phyloP scores from a whole-genome alignment of 2,888 invertebrate genomes.

The Lithophane socia region DNA sequence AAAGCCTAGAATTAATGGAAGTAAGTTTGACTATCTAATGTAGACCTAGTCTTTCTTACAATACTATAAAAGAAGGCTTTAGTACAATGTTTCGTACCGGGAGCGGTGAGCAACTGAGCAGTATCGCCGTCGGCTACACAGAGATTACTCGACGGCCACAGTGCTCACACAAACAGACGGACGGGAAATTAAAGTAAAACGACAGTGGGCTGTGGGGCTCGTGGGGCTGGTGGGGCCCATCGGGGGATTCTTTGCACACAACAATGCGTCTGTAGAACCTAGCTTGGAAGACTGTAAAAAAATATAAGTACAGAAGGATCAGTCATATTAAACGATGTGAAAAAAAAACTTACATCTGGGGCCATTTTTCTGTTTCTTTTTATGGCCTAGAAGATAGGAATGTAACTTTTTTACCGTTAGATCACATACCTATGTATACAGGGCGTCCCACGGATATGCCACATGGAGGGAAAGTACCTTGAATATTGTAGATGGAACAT shows the following conservation, averaged over 20 bases:
- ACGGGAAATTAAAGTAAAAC: conserved; percentile 67
- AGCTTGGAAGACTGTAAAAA: neutral
- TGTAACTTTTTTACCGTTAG: too few species aligned
- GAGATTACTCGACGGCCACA: conserved; percentile 72
- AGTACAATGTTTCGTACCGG: conserved; percentile 8
- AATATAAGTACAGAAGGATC: too few species aligned
- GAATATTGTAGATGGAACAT: too few species aligned
- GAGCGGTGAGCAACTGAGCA: conserved; percentile 25
- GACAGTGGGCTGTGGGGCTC: conserved; percentile 46
- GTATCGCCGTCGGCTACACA: conserved; percentile 71
- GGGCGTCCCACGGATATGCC: too few species aligned
- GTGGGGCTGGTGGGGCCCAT: conserved; percentile 39
- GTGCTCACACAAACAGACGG: conserved; percentile 66
- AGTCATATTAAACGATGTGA: too few species aligned
- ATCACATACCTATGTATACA: too few species aligned
- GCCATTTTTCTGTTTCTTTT: too few species aligned
- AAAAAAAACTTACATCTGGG: too few species aligned
- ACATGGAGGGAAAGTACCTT: too few species aligned
- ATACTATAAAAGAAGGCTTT: conserved; percentile 7
- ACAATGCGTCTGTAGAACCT: conserved; percentile 51
- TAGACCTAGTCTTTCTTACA: neutral
- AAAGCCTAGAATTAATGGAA: conserved; percentile 1
- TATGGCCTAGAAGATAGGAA: too few species aligned
- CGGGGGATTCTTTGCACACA: conserved; percentile 56
- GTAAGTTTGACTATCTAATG: neutral